A percentile compares a stretch with the other conserved stretches of the same genome.
Conservation (phyloP, 2,797 vertebrate species). For the Stomatorhinus walkeri region DNA sequence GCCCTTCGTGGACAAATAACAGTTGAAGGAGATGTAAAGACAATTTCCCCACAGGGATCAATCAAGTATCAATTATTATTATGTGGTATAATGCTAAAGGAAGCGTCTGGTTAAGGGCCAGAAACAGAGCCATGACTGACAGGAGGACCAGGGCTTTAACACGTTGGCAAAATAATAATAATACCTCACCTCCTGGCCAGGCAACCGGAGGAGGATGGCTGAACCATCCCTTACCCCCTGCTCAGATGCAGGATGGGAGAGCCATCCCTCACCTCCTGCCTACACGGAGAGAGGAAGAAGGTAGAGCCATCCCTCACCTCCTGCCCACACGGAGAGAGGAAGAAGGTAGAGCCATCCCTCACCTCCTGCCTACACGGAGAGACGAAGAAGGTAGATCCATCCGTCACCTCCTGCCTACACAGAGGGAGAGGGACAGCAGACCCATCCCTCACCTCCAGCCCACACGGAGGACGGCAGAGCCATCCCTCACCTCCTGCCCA, state of each 20-base stretch:
- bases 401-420: background rate
- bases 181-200: background rate
- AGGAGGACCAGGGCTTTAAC: constrained; percentile 51
- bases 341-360: background rate
- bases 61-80: too few species aligned
- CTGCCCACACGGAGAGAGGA: background rate
- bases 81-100: background rate
- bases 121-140: constrained; percentile 40
- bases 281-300: background rate
- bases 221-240: background rate
- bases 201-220: background rate
- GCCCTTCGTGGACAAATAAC: too few species aligned
- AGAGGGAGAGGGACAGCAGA: background rate
- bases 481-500: background rate
- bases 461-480: background rate
- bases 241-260: background rate
- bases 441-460: background rate
- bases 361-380: background rate
- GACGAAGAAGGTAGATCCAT: background rate
- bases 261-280: background rate
- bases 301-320: background rate
- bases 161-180: constrained; percentile 32
- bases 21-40: too few species aligned
- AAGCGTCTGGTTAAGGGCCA: constrained; percentile 63
- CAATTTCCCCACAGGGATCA: too few species aligned